These are phyloP conservation scores for Microcebus tavaratra DNA, from an alignment of 2,113 vertebrate genomes.

Conservation along the genomic window DNA sequence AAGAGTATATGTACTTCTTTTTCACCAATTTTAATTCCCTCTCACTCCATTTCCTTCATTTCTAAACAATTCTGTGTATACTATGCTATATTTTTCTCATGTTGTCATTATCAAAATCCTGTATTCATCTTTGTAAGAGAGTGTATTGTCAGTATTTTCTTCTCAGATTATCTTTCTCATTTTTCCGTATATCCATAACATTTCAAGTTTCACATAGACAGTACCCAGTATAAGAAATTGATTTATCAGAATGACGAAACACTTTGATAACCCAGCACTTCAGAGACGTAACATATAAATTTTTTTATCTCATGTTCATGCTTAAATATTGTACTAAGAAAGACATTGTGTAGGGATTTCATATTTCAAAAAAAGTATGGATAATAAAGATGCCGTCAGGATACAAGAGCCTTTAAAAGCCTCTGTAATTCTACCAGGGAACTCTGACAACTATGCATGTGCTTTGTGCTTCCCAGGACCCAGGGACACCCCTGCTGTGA, in stretches of 20 bases:
- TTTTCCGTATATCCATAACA: neutral
- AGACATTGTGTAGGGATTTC: neutral
- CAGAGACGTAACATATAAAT: rapidly evolving
- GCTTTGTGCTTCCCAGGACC: neutral
- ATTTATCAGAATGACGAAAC: neutral
- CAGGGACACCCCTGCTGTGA: neutral
- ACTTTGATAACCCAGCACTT: neutral
- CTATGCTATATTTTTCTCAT: neutral
- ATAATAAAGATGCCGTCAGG: neutral
- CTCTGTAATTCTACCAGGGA: neutral
- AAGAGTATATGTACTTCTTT: neutral
- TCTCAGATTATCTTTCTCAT: neutral
- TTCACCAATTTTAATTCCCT: neutral
- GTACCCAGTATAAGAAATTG: neutral
- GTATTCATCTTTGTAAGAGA: neutral
- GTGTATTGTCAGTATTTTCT: neutral
- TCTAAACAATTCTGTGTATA: neutral
- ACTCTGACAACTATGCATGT: neutral
- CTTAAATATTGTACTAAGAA: neutral
- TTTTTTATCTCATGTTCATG: neutral
- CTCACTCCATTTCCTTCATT: neutral
- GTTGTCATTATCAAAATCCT: neutral
- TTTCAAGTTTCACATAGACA: neutral
- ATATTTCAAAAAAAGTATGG: neutral
- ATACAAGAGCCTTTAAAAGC: neutral